phyloP scores from a whole-genome alignment of 2,797 vertebrate species.

The Argyrosomus regius region DNA sequence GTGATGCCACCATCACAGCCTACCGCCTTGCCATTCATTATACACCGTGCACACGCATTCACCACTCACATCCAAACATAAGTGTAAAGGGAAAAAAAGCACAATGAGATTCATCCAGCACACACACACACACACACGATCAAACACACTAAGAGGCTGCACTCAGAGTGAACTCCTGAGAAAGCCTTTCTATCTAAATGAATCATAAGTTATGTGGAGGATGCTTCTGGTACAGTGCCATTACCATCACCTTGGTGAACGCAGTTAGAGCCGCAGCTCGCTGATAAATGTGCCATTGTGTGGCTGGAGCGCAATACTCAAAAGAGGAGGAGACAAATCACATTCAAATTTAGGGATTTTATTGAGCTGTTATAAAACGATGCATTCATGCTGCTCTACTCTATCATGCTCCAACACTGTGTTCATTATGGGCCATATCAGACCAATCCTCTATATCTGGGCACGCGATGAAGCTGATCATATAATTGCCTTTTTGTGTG shows the following conservation, averaged over 20 bases:
- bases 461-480: neutral
- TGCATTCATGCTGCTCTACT: slow-evolving; percentile 7
- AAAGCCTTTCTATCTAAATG: slow-evolving; percentile 63
- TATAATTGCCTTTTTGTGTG: slow-evolving; percentile 41
- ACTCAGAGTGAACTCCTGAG: slow-evolving; percentile 60
- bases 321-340: slow-evolving; percentile 34
- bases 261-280: slow-evolving; percentile 18
- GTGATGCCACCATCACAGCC: slow-evolving; percentile 36
- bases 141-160: slow-evolving; percentile 35
- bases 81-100: neutral
- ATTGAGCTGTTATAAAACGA: slow-evolving; percentile 56
- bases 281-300: slow-evolving; percentile 61
- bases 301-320: slow-evolving; percentile 14
- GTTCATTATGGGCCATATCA: slow-evolving; percentile 47
- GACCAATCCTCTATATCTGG: slow-evolving; percentile 27
- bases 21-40: slow-evolving; percentile 47
- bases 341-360: slow-evolving; percentile 72
- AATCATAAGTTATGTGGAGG: slow-evolving; percentile 72
- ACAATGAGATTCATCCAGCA: slow-evolving; percentile 22
- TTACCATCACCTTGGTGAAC: slow-evolving; percentile 57
- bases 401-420: slow-evolving; percentile 12
- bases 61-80: slow-evolving; percentile 10
- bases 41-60: slow-evolving; percentile 6
- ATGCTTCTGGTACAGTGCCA: slow-evolving; percentile 45
- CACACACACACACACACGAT: slow-evolving; percentile 2